These are phyloP conservation scores for Lepilemur ruficaudatus DNA, from an alignment of 2,797 vertebrate species.

Conservation along the genomic window DNA sequence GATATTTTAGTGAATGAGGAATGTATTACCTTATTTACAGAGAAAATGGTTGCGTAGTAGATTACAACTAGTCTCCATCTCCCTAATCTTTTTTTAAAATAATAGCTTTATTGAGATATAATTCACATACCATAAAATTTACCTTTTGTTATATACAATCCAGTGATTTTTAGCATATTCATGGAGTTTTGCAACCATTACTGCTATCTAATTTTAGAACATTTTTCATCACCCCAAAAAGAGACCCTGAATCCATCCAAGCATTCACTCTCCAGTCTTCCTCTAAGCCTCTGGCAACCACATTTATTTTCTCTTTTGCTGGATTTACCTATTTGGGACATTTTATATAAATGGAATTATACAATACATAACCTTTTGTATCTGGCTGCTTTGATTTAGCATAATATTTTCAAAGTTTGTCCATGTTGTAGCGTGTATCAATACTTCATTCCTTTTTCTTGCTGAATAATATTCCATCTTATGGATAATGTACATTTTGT, in stretches of 20 bases:
- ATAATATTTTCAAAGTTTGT: neutral
- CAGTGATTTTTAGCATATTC: neutral
- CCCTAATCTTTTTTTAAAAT: neutral
- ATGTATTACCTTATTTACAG: neutral
- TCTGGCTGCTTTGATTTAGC: neutral
- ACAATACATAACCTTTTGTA: neutral
- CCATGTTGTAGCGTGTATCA: neutral
- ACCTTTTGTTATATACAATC: neutral
- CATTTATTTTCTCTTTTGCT: neutral
- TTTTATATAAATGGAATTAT: conserved; percentile 23
- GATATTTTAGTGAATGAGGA: neutral
- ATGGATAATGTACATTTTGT: neutral
- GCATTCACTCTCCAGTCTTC: neutral
- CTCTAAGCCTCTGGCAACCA: neutral
- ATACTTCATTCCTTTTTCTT: neutral
- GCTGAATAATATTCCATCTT: neutral
- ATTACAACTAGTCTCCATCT: neutral
- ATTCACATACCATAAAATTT: neutral
- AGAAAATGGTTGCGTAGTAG: neutral
- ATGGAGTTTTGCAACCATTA: neutral
- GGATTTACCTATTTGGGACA: neutral
- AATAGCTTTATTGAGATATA: neutral
- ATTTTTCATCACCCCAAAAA: neutral
- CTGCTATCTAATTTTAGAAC: neutral
- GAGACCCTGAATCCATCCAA: neutral